Evolutionary conservation across 2,888 invertebrate genomes (phyloP), one percentile per base, ranked within the genome.

Genomic region (Meiosimyza decipiens): DNA sequence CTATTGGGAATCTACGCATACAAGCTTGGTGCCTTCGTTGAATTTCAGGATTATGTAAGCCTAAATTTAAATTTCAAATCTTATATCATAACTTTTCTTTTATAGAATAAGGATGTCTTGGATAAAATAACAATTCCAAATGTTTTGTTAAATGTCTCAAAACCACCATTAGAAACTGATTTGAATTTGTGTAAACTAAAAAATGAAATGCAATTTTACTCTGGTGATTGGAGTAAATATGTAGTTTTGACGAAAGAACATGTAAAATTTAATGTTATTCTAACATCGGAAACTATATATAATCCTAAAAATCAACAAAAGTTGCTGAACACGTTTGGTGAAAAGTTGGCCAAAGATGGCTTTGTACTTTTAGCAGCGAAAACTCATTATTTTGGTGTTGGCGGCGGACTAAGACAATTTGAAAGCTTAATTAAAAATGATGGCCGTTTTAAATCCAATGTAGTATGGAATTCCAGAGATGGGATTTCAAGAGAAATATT

Each of bases 11-110:
- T 98, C 66, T 90, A 92, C 82, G 90, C 94, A 15, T 88, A 93
- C 55, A 84, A 90, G 60, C 89, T 90, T 80, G 93, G 92, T 66
- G 92, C 94, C 4, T 79, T 78, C 67, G 94, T 95, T 13, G 91
- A 93, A 82, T 97, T 97, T 87, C 98, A 98, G 87, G 98, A 99
- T 88, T 99, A 96, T 90, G 98, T 97, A 89, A 90, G 93, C 89
- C 12, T 68, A 4, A 51, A 4, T 71, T 62, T 4, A 60, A 40
- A 68, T 69, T 73, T 64, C 54, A 57, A 40, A 11, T 50, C 6
- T 62, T 40, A 62, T 18, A 49, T 60, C 60, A 67, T 67, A 52
- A 54, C 57, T 50, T 62, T 49, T 73, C 75, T 76, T 75, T 90
- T 90, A 71, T 87, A 97, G 96, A 97, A 98, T 86, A 88, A 89